Evolutionary conservation across 2,113 vertebrate species (phyloP).

Genomic region (Heterotilapia buettikoferi): DNA sequence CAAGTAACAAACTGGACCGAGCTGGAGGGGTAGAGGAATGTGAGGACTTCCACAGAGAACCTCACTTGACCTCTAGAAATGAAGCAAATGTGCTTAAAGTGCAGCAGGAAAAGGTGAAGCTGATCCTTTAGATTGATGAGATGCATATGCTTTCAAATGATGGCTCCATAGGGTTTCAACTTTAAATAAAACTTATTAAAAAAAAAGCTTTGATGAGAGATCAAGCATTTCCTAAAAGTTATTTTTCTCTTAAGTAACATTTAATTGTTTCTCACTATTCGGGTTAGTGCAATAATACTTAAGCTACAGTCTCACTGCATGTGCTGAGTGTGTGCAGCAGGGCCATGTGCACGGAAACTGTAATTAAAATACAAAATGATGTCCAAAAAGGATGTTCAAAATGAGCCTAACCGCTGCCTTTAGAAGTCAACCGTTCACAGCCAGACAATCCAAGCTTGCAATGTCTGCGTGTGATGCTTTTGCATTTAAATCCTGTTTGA

Average conservation of each 20-base stretch:
- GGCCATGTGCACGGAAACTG: neutral
- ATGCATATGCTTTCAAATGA: neutral
- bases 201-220: neutral
- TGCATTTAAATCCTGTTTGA: slow-evolving; percentile 19
- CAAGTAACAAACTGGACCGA: slow-evolving; percentile 52
- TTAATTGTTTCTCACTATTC: neutral
- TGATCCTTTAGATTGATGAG: neutral
- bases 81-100: neutral
- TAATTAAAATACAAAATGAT: neutral
- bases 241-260: neutral
- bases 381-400: neutral
- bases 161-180: neutral
- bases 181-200: neutral
- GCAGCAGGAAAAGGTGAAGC: neutral
- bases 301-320: neutral
- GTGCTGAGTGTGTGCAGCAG: neutral
- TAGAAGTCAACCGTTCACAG: neutral
- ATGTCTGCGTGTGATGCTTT: slow-evolving; percentile 14
- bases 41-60: neutral
- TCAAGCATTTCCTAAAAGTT: neutral
- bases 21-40: slow-evolving; percentile 13
- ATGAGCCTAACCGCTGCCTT: neutral
- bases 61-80: slow-evolving; percentile 30
- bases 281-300: neutral
- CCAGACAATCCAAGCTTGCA: neutral